A percentile compares a stretch with the other conserved stretches of the same genome.
These are phyloP conservation scores for Sesia bembeciformis DNA, from an alignment of 2,888 invertebrate genomes.

Conservation along the genomic window DNA sequence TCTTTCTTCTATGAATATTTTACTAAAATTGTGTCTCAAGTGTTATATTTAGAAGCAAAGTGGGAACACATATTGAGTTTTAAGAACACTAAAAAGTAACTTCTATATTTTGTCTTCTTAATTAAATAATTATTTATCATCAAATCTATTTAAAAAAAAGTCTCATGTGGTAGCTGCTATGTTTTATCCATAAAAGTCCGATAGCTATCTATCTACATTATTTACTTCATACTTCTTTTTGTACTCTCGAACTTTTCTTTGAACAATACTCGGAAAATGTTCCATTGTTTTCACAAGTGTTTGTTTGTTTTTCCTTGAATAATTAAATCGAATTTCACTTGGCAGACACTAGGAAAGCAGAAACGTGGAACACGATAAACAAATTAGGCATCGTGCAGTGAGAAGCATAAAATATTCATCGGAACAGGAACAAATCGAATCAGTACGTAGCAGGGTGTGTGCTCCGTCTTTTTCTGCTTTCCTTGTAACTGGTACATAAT, in stretches of 20 bases:
- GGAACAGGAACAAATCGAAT: slow-evolving; percentile 72
- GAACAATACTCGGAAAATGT: background rate
- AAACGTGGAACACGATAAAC: slow-evolving; percentile 60
- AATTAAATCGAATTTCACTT: slow-evolving; percentile 31
- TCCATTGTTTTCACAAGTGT: background rate
- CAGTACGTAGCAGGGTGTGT: slow-evolving; percentile 45
- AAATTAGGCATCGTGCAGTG: slow-evolving; percentile 69
- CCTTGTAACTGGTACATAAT: slow-evolving; percentile 31
- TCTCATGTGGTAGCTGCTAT: no score
- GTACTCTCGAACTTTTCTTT: background rate
- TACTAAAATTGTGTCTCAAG: no score
- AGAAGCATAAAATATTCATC: slow-evolving; percentile 73
- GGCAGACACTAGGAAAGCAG: slow-evolving; percentile 42
- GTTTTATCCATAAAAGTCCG: no score
- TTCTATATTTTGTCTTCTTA: no score
- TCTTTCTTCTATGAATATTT: no score
- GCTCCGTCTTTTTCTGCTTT: slow-evolving; percentile 52
- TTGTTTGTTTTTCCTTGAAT: background rate
- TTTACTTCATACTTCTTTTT: no score
- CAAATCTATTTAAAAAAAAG: no score
- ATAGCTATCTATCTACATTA: no score
- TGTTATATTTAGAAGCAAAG: no score
- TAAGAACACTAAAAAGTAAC: no score
- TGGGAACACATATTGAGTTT: no score
- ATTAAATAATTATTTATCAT: no score